A percentile compares a stretch with the other conserved stretches of the same genome.
Evolutionary conservation across 2,888 invertebrate species (phyloP).

Genomic region (Ormyrus thymus): DNA sequence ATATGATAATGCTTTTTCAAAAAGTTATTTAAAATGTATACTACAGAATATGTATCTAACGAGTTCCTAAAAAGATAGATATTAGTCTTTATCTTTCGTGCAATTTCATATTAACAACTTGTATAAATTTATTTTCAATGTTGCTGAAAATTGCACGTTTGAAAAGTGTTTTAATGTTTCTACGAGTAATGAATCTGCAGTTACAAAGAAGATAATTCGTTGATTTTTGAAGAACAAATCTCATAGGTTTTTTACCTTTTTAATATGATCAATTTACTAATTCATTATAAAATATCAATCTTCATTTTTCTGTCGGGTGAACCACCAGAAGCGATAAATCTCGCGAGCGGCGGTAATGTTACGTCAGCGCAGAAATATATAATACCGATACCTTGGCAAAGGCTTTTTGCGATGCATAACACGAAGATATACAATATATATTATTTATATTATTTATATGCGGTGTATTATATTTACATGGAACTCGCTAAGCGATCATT

Average conservation of each 20-base stretch:
- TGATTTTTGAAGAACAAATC: slow-evolving; percentile 32
- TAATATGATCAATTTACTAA: slow-evolving; percentile 45
- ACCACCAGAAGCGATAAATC: slow-evolving; percentile 39
- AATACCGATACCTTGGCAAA: slow-evolving; percentile 48
- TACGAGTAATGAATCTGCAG: slow-evolving; percentile 32
- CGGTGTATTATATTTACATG: slow-evolving; percentile 56
- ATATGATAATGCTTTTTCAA: not conserved
- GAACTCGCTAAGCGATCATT: slow-evolving; percentile 58
- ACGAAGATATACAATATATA: slow-evolving; percentile 53
- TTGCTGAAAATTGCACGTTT: slow-evolving; percentile 33
- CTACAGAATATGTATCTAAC: slow-evolving; percentile 4
- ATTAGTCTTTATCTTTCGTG: slow-evolving; percentile 22
- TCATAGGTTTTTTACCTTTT: slow-evolving; percentile 23
- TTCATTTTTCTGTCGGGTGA: slow-evolving; percentile 33
- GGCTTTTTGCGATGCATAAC: slow-evolving; percentile 53
- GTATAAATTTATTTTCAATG: slow-evolving; percentile 12
- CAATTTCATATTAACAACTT: slow-evolving; percentile 43
- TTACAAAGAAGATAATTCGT: slow-evolving; percentile 9
- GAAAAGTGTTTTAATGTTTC: slow-evolving; percentile 19
- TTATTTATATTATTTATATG: slow-evolving; percentile 53
- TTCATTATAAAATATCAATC: slow-evolving; percentile 54
- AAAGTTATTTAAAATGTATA: slow-evolving; percentile 37
- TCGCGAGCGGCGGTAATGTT: slow-evolving; percentile 58
- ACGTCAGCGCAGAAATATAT: slow-evolving; percentile 59
- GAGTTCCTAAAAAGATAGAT: slow-evolving; percentile 15